Conservation (phyloP, 2,888 invertebrate genomes). For the Scaeva pyrastri region DNA sequence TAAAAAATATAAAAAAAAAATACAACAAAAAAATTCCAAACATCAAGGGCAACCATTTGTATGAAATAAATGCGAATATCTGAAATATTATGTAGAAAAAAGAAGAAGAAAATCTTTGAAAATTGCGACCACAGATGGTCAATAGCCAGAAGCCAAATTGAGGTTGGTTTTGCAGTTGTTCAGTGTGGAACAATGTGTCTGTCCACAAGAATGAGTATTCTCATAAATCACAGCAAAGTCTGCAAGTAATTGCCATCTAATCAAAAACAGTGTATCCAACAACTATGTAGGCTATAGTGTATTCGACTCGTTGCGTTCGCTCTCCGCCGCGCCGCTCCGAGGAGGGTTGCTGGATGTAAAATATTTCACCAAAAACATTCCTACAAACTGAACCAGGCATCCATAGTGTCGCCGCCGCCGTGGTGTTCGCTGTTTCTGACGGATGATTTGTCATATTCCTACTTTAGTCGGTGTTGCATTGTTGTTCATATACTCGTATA, state of each 20-base stretch:
- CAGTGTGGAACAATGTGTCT: conserved; percentile 66
- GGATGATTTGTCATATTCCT: conserved; percentile 68
- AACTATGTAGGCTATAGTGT: conserved; percentile 12
- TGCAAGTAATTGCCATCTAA: conserved; percentile 79
- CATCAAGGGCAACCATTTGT: conserved; percentile 46
- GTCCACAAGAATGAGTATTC: conserved; percentile 78
- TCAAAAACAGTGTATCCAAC: conserved; percentile 68
- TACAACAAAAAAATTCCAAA: conserved; percentile 16
- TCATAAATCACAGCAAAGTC: conserved; percentile 79
- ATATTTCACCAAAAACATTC: conserved; percentile 65
- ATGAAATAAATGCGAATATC: conserved; percentile 22
- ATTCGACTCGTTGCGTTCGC: conserved; percentile 10
- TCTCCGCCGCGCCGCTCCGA: no score
- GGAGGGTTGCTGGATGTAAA: conserved; percentile 65
- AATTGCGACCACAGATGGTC: conserved; percentile 71
- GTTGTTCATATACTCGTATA: conserved; percentile 3
- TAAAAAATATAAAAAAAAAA: background rate
- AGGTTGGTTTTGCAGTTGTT: conserved; percentile 37
- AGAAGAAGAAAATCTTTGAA: conserved; percentile 48
- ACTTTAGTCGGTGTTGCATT: conserved; percentile 23
- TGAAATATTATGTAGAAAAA: no score
- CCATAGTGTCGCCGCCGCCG: conserved; percentile 51
- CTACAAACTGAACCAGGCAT: conserved; percentile 36
- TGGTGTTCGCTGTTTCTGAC: conserved; percentile 63
- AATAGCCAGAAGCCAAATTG: conserved; percentile 67